These are phyloP conservation scores for Cyprinodon tularosa DNA, from an alignment of 2,113 vertebrate genomes.

Conservation along the genomic window DNA sequence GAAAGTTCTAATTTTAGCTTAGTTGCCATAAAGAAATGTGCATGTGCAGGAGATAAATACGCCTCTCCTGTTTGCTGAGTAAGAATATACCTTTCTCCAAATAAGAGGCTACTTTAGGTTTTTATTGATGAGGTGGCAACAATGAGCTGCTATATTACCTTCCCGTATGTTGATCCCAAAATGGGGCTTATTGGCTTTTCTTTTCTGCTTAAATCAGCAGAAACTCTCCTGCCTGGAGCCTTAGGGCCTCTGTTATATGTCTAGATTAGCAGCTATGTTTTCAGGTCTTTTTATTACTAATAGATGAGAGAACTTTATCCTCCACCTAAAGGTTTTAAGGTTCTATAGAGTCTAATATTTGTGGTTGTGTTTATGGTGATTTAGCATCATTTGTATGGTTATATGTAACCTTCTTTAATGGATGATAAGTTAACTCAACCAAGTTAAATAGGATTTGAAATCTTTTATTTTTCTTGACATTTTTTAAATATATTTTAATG, in stretches of 20 bases:
- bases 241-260: neutral
- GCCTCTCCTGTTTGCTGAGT: no score
- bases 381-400: no score
- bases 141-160: constrained; percentile 21
- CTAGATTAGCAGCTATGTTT: neutral
- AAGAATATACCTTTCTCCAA: constrained; percentile 14
- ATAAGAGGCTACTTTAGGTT: constrained; percentile 16
- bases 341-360: neutral
- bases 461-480: no score
- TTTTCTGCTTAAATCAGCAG: constrained; percentile 28
- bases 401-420: no score
- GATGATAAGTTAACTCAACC: no score
- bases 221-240: constrained; percentile 11
- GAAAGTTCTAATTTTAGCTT: no score
- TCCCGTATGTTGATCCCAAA: constrained; percentile 26
- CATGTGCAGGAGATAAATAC: neutral
- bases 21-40: no score
- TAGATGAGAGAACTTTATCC: neutral
- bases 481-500: neutral
- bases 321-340: neutral
- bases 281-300: constrained; percentile 21
- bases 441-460: neutral
- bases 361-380: no score
- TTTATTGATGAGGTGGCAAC: constrained; percentile 30
- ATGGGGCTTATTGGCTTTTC: constrained; percentile 4